Evolutionary conservation across 1,140 invertebrate species (phyloP).

Genomic region (Sarcophaga peregrina): DNA sequence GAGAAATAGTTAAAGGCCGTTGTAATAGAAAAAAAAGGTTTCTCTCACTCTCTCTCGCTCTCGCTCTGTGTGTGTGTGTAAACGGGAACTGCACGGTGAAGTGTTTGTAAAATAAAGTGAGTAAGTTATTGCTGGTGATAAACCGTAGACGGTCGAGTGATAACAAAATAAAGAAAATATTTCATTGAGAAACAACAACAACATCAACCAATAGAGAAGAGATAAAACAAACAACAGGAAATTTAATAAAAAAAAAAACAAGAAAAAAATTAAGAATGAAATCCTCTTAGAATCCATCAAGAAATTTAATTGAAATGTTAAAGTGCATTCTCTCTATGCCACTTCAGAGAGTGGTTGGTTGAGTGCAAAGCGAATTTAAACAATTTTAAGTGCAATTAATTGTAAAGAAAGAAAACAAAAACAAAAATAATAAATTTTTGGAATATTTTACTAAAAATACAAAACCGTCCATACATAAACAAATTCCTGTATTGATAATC

Average conservation of each 20-base stretch:
- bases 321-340: too few relatives aligned
- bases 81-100: too few relatives aligned
- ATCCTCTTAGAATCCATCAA: background rate
- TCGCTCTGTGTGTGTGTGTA: too few relatives aligned
- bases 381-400: background rate
- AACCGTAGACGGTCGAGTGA: background rate
- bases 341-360: too few relatives aligned
- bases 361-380: background rate
- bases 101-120: background rate
- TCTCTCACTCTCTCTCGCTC: too few relatives aligned
- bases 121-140: background rate
- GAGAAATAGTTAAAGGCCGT: too few relatives aligned
- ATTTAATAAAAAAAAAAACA: background rate
- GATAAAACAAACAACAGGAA: slow-evolving; percentile 14
- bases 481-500: background rate
- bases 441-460: background rate
- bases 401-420: background rate
- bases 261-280: too few relatives aligned
- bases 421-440: background rate
- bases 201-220: background rate
- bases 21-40: too few relatives aligned
- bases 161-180: background rate
- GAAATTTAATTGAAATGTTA: background rate
- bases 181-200: background rate
- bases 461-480: background rate